phyloP scores from a whole-genome alignment of 1,140 invertebrate genomes.

The Aphis craccivora region DNA sequence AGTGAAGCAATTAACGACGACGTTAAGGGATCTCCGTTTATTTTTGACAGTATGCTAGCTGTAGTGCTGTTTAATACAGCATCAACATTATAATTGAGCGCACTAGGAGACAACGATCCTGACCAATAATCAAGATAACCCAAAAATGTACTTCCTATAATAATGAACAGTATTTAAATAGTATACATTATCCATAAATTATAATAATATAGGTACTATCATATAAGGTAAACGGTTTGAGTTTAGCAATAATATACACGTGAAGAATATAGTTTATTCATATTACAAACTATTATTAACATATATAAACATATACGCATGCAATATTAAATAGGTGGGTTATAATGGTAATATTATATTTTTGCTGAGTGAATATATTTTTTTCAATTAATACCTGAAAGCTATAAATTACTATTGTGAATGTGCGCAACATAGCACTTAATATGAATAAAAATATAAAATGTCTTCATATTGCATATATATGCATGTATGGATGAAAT shows the following conservation, averaged over 20 bases:
- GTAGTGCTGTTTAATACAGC: slow-evolving; percentile 13
- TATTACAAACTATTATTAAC: too few species aligned
- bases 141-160: slow-evolving; percentile 34
- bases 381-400: too few species aligned
- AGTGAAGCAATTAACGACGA: neutral
- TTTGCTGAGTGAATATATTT: too few species aligned
- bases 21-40: neutral
- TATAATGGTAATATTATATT: too few species aligned
- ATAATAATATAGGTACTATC: neutral
- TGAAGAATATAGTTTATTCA: too few species aligned
- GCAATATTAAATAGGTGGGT: too few species aligned
- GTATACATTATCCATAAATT: neutral
- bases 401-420: too few species aligned
- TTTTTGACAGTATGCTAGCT: neutral
- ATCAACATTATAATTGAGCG: neutral
- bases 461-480: too few species aligned
- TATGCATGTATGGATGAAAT: too few species aligned
- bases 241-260: neutral
- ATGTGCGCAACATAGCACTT: too few species aligned
- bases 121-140: slow-evolving; percentile 47
- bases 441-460: too few species aligned
- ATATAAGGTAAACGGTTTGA: neutral
- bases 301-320: too few species aligned
- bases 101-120: neutral
- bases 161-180: neutral